Percentiles rank a stretch among this genome's conserved stretches.
Evolutionary conservation across 2,888 invertebrate genomes (phyloP).

Genomic region (Synergus japonicus): DNA sequence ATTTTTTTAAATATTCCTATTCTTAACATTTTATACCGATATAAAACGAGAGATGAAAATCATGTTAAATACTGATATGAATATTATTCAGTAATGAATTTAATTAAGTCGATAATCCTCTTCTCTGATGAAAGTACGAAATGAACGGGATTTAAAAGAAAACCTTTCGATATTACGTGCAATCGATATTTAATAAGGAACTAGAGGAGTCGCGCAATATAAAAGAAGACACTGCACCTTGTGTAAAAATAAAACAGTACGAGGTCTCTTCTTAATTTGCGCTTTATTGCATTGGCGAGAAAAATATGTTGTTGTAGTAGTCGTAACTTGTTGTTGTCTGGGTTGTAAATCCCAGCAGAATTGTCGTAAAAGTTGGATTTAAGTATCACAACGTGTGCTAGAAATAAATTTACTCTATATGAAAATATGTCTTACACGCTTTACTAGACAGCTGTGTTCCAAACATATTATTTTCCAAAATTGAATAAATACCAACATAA

Average conservation of each 20-base stretch:
- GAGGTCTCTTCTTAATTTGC: neutral
- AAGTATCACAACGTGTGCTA: neutral
- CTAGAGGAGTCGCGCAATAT: neutral
- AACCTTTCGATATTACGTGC: neutral
- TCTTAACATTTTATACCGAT: neutral
- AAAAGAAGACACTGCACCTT: neutral
- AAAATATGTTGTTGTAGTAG: neutral
- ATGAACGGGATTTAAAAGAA: neutral
- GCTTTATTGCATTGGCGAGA: neutral
- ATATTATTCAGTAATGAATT: neutral
- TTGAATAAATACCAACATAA: no score
- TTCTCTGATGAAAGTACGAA: neutral
- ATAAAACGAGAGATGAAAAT: neutral
- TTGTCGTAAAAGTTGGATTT: neutral
- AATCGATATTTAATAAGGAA: conserved; percentile 33
- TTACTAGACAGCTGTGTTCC: neutral
- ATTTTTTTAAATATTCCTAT: no score
- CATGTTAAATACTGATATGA: neutral
- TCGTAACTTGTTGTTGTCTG: neutral
- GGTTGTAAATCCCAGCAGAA: neutral
- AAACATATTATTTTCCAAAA: neutral
- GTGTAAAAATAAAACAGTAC: neutral
- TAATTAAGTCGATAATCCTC: neutral
- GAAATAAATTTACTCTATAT: neutral
- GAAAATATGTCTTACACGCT: neutral